Conservation (phyloP, 2,888 invertebrate species). For the Drosophila histrio region DNA sequence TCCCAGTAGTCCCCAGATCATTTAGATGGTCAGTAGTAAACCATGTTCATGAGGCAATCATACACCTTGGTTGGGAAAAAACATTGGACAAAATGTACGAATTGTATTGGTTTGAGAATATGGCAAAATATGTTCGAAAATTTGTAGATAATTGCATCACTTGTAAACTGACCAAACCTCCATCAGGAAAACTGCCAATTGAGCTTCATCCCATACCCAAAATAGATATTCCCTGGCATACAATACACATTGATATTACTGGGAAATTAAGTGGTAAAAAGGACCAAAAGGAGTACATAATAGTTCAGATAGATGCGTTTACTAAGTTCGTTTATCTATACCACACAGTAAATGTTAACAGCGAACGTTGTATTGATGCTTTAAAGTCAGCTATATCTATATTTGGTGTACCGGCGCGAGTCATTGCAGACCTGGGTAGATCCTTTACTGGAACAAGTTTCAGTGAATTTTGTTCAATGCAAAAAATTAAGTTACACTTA, state of each 20-base stretch:
- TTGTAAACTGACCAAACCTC: constrained; percentile 11
- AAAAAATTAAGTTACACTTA: too few relatives aligned
- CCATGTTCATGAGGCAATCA: constrained; percentile 28
- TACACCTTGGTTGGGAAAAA: constrained; percentile 38
- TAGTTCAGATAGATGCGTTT: constrained; percentile 7
- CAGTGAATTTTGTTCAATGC: too few relatives aligned
- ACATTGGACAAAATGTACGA: constrained; percentile 37
- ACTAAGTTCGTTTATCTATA: constrained; percentile 7
- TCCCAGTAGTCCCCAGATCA: constrained; percentile 32
- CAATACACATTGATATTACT: neutral
- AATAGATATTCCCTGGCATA: constrained; percentile 4
- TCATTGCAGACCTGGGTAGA: neutral
- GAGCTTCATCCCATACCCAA: constrained; percentile 8
- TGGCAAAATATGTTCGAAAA: constrained; percentile 11
- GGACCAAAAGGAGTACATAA: constrained; percentile 6
- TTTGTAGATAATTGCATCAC: constrained; percentile 13
- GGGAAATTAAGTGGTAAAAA: neutral
- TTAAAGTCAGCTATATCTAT: neutral
- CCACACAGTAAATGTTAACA: constrained; percentile 15
- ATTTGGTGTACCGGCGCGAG: neutral
- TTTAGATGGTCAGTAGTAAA: constrained; percentile 39
- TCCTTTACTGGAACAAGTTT: neutral
- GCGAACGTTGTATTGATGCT: too few relatives aligned
- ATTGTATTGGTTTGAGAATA: constrained; percentile 34
- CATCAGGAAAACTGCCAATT: neutral